Base-by-base conservation (phyloP, 92 coral and sea anemone genomes). In the Porites evermanni region DNA sequence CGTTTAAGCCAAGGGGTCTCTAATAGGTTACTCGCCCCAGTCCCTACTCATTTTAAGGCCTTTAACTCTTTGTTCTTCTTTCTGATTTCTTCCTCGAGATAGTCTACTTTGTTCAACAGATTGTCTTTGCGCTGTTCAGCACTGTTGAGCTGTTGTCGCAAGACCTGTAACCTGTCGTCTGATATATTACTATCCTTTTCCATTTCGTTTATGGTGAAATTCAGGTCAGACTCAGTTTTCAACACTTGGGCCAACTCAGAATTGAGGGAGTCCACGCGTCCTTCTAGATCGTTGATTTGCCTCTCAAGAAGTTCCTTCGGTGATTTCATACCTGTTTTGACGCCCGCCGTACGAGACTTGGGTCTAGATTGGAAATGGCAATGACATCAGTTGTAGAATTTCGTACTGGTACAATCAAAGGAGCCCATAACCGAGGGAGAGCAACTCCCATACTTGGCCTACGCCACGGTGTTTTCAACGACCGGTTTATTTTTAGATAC, bases 251-350 rank as follows among this genome's bases (percentile, higher is more conserved):
- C 96, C 14, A 97, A 91, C 84, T 97, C 98, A 67, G 91, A 82
- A 90, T 97, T 95, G 12, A 89, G 76, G 52, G 89, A 75, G 81
- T 97, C 99, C 3, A 91, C 94, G 50, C 93, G 91, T 63, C 97
- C 86, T 79, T 97, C 95, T 70, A 93, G 80, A 69, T 94, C 93
- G 83, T 88, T 93, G 64, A 95, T 90, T 67, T 97, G 99, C 12
- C 94, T 94, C 53, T 88, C 86, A 12, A 95, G 91, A 24, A 97
- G 93, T 84, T 97, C 94, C 67, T 90, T 95, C 18, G 99, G 99
- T 64, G 97, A 88, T 59, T 88, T 88, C 67, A 95, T 74, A 70
- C 91, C 93, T 19, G 85, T 87, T 70, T 88, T 83, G 24, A 47
- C 77, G 54, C 88, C 80, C 13, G 63, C 80, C 3, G 83, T 53